phyloP scores from a whole-genome alignment of 2,888 invertebrate species.

The Xiphydria camelus region DNA sequence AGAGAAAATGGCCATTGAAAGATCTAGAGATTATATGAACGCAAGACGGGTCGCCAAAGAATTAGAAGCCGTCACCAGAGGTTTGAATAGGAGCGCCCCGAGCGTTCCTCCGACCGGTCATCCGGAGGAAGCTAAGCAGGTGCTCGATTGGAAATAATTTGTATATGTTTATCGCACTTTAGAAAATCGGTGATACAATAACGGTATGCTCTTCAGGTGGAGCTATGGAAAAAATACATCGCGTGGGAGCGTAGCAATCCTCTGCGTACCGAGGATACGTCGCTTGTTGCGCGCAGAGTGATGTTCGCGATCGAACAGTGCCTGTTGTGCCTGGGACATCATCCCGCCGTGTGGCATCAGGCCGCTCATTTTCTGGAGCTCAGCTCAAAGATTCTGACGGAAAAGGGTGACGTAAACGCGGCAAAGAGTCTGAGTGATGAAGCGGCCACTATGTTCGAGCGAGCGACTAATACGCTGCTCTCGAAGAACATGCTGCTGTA shows the following conservation, averaged over 20 bases:
- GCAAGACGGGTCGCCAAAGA: constrained; percentile 95
- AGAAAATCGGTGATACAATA: background rate
- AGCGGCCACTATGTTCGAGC: constrained; percentile 91
- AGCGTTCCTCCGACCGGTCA: constrained; percentile 94
- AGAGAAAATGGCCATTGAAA: constrained; percentile 96
- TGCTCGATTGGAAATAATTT: constrained; percentile 47
- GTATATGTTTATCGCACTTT: no score
- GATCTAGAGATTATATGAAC: constrained; percentile 97
- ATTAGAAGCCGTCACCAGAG: constrained; percentile 91
- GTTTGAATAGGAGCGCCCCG: constrained; percentile 92
- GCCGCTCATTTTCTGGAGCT: constrained; percentile 96
- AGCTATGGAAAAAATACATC: constrained; percentile 98
- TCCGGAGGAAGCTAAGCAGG: constrained; percentile 91
- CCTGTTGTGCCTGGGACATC: constrained; percentile 92
- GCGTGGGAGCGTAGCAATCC: constrained; percentile 97
- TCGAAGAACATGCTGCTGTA: constrained; percentile 92
- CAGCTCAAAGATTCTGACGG: constrained; percentile 89
- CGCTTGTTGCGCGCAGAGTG: constrained; percentile 88
- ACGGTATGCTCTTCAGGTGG: constrained; percentile 85
- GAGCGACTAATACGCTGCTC: constrained; percentile 87
- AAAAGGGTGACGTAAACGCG: constrained; percentile 95
- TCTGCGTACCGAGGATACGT: constrained; percentile 92
- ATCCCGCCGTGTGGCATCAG: constrained; percentile 99
- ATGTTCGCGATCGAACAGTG: constrained; percentile 99
- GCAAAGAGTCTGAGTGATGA: constrained; percentile 93